Evolutionary conservation across 2,797 vertebrate species (phyloP).

Genomic region (Rhynchotus rufescens): DNA sequence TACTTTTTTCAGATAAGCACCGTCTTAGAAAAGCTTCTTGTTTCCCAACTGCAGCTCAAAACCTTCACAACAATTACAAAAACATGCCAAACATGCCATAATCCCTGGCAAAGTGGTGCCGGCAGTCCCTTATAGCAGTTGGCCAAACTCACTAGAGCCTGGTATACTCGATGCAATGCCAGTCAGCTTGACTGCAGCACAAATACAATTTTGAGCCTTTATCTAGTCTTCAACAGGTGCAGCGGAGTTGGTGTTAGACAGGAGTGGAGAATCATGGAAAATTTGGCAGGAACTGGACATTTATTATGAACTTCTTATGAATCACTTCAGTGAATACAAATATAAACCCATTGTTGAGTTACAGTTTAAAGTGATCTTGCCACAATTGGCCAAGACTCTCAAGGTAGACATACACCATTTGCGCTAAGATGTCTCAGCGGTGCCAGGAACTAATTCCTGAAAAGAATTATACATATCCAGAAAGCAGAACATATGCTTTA

Average conservation of each 20-base stretch:
- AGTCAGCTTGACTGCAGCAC: neutral
- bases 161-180: neutral
- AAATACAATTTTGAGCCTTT: constrained; percentile 45
- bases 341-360: neutral
- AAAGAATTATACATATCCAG: neutral
- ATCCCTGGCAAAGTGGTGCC: constrained; percentile 41
- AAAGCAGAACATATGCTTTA: constrained; percentile 28
- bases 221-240: neutral
- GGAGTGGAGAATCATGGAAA: constrained; percentile 5
- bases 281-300: neutral
- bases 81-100: constrained; percentile 54
- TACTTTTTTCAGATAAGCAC: constrained; percentile 49
- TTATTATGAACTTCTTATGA: neutral
- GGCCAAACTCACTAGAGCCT: constrained; percentile 55
- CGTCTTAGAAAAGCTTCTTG: constrained; percentile 45
- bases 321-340: constrained; percentile 2
- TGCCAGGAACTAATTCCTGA: neutral
- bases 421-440: neutral
- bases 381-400: neutral
- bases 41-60: constrained; percentile 62
- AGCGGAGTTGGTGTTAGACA: constrained; percentile 13
- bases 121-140: constrained; percentile 42
- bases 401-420: neutral
- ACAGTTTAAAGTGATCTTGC: neutral
- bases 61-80: constrained; percentile 63